These are phyloP conservation scores for Petaurus breviceps DNA, from an alignment of 2,113 vertebrate species.

Conservation along the genomic window DNA sequence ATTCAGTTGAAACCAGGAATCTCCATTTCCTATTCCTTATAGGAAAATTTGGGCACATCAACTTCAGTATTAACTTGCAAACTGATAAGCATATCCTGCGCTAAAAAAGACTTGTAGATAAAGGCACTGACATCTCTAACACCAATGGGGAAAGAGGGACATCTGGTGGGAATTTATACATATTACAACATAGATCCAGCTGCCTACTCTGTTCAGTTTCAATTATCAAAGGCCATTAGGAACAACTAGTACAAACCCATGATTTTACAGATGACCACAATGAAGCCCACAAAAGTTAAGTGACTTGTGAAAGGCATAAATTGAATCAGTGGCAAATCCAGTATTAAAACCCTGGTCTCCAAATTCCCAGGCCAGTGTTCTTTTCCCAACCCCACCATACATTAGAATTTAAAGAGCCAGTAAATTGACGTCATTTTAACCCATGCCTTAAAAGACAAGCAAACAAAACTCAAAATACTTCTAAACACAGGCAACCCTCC, in stretches of 20 bases:
- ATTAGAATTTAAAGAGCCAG: background rate
- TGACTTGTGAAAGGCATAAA: background rate
- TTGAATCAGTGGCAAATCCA: background rate
- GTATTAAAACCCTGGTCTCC: background rate
- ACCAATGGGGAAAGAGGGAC: conserved; percentile 48
- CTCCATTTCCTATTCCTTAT: background rate
- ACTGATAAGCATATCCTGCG: background rate
- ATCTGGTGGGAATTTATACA: conserved; percentile 53
- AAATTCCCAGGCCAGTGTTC: background rate
- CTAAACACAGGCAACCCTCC: no score
- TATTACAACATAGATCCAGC: background rate
- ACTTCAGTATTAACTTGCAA: background rate
- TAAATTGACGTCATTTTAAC: no score
- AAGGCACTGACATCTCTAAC: background rate
- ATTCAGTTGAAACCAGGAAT: background rate
- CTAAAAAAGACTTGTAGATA: background rate
- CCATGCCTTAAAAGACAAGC: no score
- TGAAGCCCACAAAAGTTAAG: background rate
- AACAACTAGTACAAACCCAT: background rate
- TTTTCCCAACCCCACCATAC: background rate
- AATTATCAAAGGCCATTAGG: background rate
- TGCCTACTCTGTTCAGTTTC: background rate
- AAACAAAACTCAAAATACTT: no score
- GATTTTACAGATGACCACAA: background rate
- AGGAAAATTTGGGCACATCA: background rate